Evolutionary conservation across 2,113 vertebrate genomes (phyloP), one percentile per base, ranked within the genome.

Genomic region (Lamprologus sp.): DNA sequence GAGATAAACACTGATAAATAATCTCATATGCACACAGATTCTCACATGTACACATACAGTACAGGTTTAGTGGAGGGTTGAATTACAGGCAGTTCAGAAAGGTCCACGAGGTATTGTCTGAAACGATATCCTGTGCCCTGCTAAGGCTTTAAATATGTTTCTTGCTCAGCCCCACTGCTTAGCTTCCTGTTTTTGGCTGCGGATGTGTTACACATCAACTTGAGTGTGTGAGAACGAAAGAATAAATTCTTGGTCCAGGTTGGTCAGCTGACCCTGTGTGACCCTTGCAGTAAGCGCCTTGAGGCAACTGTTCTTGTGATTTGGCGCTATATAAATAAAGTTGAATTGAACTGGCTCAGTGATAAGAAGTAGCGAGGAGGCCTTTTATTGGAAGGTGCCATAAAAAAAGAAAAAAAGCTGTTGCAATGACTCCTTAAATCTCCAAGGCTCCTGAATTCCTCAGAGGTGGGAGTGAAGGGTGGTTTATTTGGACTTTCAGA

Each of bases 361-460:
- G 93, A 95, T 94, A 92, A 95, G 88, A 81, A 56, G 47, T 26
- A 31, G 33, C 81, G 75, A 87, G 90, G 79, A 73, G 47, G 81
- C 55, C 68, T 90, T 70, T 87, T 88, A 86, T 13, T 42, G 79
- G 82, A 86, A 88, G 84, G 79, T 82, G 82, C 87, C 79, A 49
- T 87, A 19, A 73, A 81, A 88, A 70, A 85, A 63, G 7, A 21
- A 8, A 70, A 86, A 65, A 91, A 86, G 79, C 53, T 88, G 82
- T 83, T 87, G 87, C 88, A 92, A 83, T 73, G 81, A 80, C 81
- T 89, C 82, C 90, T 87, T 87, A 45, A 85, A 88, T 28, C 75
- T 94, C 88, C 83, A 84, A 88, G 77, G 81, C 82, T 89, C 82
- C 86, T 88, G 79, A 94, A 94, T 93, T 95, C 92, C 87, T 94